These are phyloP conservation scores for Porites lobata DNA, from an alignment of 92 coral and sea anemone genomes.

Conservation along the genomic window DNA sequence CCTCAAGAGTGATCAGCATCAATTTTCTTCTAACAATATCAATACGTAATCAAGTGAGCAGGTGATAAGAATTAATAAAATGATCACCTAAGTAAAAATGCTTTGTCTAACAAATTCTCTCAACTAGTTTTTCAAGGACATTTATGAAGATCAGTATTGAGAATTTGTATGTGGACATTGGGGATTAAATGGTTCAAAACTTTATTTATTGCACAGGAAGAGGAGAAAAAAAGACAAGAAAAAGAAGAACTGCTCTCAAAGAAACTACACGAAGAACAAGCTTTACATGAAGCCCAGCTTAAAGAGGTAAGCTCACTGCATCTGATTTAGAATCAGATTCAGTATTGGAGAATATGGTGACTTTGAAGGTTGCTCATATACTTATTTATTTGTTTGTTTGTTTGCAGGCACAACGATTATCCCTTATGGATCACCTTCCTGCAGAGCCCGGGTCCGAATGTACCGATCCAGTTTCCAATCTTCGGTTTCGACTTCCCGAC, in stretches of 20 bases:
- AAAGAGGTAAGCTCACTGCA: constrained; percentile 75
- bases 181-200: not conserved
- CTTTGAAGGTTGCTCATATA: not conserved
- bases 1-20: too few species aligned
- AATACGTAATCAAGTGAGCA: too few species aligned
- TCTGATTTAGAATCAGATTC: not conserved
- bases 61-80: too few species aligned
- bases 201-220: constrained; percentile 46
- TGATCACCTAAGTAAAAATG: too few species aligned
- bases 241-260: constrained; percentile 87
- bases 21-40: too few species aligned
- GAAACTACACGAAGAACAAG: constrained; percentile 87
- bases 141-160: too few species aligned
- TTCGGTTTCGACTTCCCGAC: constrained; percentile 94
- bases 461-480: constrained; percentile 93
- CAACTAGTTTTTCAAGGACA: too few species aligned
- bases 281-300: constrained; percentile 93
- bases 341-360: too few species aligned
- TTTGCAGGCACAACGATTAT: constrained; percentile 93
- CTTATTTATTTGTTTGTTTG: not conserved
- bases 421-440: constrained; percentile 94
- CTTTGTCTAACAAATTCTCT: too few species aligned
- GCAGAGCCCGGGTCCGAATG: constrained; percentile 99
- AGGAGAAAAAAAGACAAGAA: constrained; percentile 87
- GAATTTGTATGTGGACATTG: not conserved